These are phyloP conservation scores for Hyppa rectilinea DNA, from an alignment of 2,888 invertebrate species.

Conservation along the genomic window DNA sequence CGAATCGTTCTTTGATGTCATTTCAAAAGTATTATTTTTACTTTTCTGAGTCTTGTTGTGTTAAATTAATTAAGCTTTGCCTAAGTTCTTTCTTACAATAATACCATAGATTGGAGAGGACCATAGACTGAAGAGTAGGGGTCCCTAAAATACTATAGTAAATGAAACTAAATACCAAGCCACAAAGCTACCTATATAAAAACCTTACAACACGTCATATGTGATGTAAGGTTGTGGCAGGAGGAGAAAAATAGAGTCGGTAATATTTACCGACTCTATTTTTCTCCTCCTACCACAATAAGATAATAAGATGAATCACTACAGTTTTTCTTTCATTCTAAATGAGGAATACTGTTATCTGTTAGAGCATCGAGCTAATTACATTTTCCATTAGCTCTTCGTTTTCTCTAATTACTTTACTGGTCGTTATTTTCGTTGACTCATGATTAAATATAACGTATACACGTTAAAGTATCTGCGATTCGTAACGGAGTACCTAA, in stretches of 20 bases:
- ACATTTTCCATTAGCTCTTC: constrained; percentile 55
- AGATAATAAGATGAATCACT: constrained; percentile 36
- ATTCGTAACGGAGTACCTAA: constrained; percentile 5
- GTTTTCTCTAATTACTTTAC: constrained; percentile 53
- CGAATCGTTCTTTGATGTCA: constrained; percentile 31
- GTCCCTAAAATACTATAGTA: neutral
- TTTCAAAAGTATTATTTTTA: constrained; percentile 36
- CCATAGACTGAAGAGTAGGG: neutral
- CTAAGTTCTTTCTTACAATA: constrained; percentile 2
- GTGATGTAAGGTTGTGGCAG: too few species aligned
- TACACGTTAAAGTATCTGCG: neutral
- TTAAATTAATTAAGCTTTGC: neutral
- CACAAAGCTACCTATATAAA: neutral
- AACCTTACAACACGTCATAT: neutral
- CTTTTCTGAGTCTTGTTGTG: constrained; percentile 2
- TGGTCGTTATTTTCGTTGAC: constrained; percentile 45
- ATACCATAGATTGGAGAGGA: too few species aligned
- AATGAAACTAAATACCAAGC: constrained; percentile 1
- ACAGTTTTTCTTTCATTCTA: constrained; percentile 39
- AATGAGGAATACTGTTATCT: constrained; percentile 48
- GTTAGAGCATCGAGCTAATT: constrained; percentile 46
- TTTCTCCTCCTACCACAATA: neutral
- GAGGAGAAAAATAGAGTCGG: too few species aligned
- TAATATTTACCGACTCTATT: constrained; percentile 17
- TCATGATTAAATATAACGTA: constrained; percentile 32